Conservation (phyloP, 53 echinoderm and acorn worm species). For the Paracentrotus lividus region DNA sequence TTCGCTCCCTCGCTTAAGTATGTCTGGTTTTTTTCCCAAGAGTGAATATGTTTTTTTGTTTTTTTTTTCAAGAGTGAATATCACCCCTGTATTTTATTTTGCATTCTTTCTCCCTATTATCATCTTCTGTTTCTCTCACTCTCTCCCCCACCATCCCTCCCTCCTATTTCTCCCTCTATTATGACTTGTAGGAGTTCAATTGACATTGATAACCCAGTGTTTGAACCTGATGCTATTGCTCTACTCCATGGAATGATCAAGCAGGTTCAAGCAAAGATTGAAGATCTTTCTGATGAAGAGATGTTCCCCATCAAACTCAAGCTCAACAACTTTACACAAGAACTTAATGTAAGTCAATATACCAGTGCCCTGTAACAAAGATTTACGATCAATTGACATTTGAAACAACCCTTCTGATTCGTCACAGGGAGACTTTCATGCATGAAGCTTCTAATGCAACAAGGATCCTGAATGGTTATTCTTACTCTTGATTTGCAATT, state of each 20-base stretch:
- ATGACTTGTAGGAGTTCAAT: slow-evolving; percentile 68
- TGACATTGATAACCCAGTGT: slow-evolving; percentile 76
- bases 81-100: background rate
- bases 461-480: no score
- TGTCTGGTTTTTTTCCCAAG: no score
- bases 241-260: slow-evolving; percentile 86
- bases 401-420: no score
- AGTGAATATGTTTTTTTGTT: no score
- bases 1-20: no score
- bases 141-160: no score
- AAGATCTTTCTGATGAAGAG: slow-evolving; percentile 86
- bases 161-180: background rate
- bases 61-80: no score
- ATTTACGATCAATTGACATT: no score
- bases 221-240: slow-evolving; percentile 83
- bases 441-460: no score
- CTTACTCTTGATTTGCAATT: no score
- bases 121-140: no score
- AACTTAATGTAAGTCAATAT: slow-evolving; percentile 81
- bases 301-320: slow-evolving; percentile 94
- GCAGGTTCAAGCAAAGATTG: slow-evolving; percentile 84
- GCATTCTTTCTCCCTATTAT: background rate
- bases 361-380: background rate
- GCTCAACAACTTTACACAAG: slow-evolving; percentile 84
- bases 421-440: no score